Evolutionary conservation across 1,140 invertebrate species (phyloP).

Genomic region (Drosophila lacteicornis): DNA sequence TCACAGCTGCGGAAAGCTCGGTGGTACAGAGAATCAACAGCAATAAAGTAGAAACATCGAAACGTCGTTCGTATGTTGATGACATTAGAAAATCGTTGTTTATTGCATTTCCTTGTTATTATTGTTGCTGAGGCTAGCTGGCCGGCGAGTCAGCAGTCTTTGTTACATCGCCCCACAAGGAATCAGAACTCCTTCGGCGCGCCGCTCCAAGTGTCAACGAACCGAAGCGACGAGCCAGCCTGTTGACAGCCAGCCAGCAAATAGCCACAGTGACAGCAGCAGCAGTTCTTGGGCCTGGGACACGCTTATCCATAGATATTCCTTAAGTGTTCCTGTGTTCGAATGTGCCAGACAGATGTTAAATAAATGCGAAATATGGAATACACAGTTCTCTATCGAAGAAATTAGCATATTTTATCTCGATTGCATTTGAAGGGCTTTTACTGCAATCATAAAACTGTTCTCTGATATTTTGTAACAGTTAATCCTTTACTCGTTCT

Average conservation of each 20-base stretch:
- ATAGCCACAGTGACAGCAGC: slow-evolving; percentile 8
- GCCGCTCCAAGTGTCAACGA: slow-evolving; percentile 75
- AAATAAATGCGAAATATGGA: slow-evolving; percentile 46
- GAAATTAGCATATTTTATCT: slow-evolving; percentile 1
- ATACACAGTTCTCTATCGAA: slow-evolving; percentile 12
- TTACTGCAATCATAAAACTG: neutral
- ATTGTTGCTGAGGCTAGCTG: slow-evolving; percentile 53
- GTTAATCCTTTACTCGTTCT: neutral
- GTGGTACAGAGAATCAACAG: slow-evolving; percentile 29
- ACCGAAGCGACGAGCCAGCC: slow-evolving; percentile 64
- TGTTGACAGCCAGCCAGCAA: slow-evolving; percentile 65
- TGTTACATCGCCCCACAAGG: slow-evolving; percentile 32
- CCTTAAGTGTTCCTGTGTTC: slow-evolving; percentile 45
- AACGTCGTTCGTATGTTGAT: slow-evolving; percentile 66
- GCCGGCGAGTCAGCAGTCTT: slow-evolving; percentile 32
- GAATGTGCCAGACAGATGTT: slow-evolving; percentile 70
- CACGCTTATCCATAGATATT: slow-evolving; percentile 49
- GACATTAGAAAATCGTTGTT: slow-evolving; percentile 83
- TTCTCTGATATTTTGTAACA: too few species aligned
- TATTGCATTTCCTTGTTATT: slow-evolving; percentile 75
- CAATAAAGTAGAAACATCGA: slow-evolving; percentile 59
- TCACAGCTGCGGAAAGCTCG: slow-evolving; percentile 34
- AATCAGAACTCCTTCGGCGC: slow-evolving; percentile 54
- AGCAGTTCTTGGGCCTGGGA: slow-evolving; percentile 21
- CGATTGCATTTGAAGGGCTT: neutral